phyloP scores from a whole-genome alignment of 2,113 vertebrate species.

The Murina feae region DNA sequence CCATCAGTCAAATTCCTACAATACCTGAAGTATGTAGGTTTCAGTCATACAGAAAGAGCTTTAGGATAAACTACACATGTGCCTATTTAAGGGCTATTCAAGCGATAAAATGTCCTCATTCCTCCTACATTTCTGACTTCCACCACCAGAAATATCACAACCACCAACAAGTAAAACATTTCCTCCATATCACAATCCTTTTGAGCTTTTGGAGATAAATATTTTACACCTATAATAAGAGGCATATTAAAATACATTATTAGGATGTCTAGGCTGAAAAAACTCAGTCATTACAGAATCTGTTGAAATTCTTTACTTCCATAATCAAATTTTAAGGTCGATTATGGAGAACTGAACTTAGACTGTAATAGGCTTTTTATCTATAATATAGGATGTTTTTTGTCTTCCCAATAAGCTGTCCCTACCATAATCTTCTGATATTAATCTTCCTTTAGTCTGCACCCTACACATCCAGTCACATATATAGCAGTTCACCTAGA shows the following conservation, averaged over 20 bases:
- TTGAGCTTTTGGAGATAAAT: conserved; percentile 36
- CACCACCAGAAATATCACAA: neutral
- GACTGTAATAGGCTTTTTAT: neutral
- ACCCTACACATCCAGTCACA: neutral
- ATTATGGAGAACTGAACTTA: conserved; percentile 9
- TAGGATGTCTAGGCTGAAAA: conserved; percentile 18
- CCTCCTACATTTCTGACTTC: neutral
- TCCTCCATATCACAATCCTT: neutral
- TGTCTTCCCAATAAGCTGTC: neutral
- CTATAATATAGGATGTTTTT: neutral
- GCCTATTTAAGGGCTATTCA: neutral
- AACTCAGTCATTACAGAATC: conserved; percentile 8
- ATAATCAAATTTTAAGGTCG: conserved; percentile 48
- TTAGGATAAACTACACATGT: neutral
- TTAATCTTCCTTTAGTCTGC: neutral
- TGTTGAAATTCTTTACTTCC: conserved; percentile 43
- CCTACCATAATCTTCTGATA: neutral
- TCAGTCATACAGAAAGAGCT: neutral
- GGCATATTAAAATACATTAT: conserved; percentile 26
- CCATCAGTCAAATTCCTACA: neutral
- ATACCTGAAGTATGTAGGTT: neutral
- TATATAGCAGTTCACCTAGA: neutral
- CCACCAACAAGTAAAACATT: neutral
- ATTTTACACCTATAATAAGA: neutral
- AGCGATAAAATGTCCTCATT: neutral